phyloP scores from a whole-genome alignment of 2,888 invertebrate genomes.

The Tetanocera ferruginea region DNA sequence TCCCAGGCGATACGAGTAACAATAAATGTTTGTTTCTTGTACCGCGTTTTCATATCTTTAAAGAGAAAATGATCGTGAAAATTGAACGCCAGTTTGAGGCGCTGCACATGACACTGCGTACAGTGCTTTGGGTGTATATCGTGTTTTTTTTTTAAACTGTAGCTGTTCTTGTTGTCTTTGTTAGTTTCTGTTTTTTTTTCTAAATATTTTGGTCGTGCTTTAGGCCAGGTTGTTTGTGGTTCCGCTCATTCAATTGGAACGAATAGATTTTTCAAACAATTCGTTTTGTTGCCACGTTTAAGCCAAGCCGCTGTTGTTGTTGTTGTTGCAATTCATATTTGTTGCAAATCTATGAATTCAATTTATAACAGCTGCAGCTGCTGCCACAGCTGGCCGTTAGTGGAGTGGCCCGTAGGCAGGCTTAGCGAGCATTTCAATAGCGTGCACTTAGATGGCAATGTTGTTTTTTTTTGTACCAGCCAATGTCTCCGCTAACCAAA shows the following conservation, averaged over 20 bases:
- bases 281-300: slow-evolving; percentile 51
- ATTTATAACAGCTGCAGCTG: slow-evolving; percentile 29
- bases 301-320: slow-evolving; percentile 23
- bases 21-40: no score
- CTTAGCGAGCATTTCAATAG: not conserved
- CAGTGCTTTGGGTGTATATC: slow-evolving; percentile 11
- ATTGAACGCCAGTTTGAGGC: not conserved
- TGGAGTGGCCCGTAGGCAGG: slow-evolving; percentile 38
- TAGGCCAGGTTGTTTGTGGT: not conserved
- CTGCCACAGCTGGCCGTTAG: slow-evolving; percentile 20
- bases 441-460: not conserved
- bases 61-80: not conserved
- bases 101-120: not conserved
- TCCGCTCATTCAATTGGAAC: slow-evolving; percentile 65
- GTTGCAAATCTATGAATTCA: slow-evolving; percentile 25
- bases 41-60: no score
- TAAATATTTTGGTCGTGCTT: not conserved
- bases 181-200: not conserved
- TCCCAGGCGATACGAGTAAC: no score
- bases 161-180: not conserved
- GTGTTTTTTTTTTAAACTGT: not conserved
- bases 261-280: slow-evolving; percentile 64
- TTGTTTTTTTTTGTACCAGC: slow-evolving; percentile 30
- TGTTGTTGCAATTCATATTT: slow-evolving; percentile 12
- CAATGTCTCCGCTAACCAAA: not conserved